Conservation (phyloP, 2,797 vertebrate species). For the Picus viridis region DNA sequence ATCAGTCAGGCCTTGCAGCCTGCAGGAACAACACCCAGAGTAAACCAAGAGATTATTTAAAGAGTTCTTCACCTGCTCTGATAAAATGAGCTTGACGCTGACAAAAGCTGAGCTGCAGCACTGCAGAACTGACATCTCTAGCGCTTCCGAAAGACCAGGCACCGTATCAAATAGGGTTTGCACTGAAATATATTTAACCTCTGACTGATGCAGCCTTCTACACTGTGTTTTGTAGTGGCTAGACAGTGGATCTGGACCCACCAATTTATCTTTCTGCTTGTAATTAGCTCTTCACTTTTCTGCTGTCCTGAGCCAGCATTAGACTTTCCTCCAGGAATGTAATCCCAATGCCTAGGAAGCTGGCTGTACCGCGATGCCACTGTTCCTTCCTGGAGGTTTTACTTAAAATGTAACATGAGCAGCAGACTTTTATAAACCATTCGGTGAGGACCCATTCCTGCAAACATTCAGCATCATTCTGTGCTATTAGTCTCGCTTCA, state of each 20-base stretch:
- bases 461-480: constrained; percentile 7
- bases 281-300: constrained; percentile 35
- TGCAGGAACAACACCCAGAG: not conserved
- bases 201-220: not conserved
- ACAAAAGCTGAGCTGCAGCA: not conserved
- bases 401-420: constrained; percentile 20
- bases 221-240: not conserved
- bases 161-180: not conserved
- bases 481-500: constrained; percentile 44
- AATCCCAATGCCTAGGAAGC: constrained; percentile 16
- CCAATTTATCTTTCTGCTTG: constrained; percentile 28
- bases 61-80: not conserved
- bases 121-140: accelerated
- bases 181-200: not conserved
- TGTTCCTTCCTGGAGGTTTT: constrained; percentile 21
- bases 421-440: constrained; percentile 43
- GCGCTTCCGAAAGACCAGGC: not conserved
- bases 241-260: not conserved
- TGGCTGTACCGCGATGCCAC: not conserved
- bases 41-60: not conserved
- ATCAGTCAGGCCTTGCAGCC: not conserved
- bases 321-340: constrained; percentile 7
- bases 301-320: constrained; percentile 21
- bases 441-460: constrained; percentile 31
- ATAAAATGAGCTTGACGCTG: not conserved